These are phyloP conservation scores for Trichonephila inaurata DNA, from an alignment of 1,140 invertebrate species.

Conservation along the genomic window DNA sequence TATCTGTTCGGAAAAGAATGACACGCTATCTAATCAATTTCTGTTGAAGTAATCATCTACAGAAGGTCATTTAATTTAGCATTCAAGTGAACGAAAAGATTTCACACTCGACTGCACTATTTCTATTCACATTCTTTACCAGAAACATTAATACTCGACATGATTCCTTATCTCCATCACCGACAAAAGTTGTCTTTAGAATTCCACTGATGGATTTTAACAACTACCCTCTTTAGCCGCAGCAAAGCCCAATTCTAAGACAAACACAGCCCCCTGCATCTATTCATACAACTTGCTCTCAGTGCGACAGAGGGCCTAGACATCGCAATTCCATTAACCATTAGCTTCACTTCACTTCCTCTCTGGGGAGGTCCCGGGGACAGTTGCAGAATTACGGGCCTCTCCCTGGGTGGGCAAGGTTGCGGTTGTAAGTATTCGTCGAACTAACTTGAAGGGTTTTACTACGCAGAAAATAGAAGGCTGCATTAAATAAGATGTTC, in stretches of 20 bases:
- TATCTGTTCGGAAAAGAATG: no score
- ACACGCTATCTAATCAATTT: no score
- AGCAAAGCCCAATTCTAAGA: conserved; percentile 7
- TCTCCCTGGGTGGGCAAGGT: neutral
- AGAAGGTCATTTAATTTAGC: no score
- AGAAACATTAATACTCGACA: no score
- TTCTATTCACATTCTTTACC: no score
- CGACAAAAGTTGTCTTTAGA: neutral
- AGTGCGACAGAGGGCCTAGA: neutral
- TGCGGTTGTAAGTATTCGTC: neutral
- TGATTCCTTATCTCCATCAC: neutral
- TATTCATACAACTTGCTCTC: conserved; percentile 11
- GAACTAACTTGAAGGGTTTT: neutral
- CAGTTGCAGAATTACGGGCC: conserved; percentile 20
- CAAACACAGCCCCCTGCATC: neutral
- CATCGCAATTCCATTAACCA: conserved; percentile 61
- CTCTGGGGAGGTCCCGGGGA: neutral
- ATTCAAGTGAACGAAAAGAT: no score
- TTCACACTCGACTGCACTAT: no score
- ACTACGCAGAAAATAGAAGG: neutral
- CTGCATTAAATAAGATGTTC: neutral
- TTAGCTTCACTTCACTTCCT: conserved; percentile 57
- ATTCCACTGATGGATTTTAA: neutral
- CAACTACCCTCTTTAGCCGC: conserved; percentile 7
- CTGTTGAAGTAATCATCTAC: no score